Evolutionary conservation across 92 coral and sea anemone species (phyloP), one percentile per base, ranked within the genome.

Genomic region (Virgularia gustaviana): DNA sequence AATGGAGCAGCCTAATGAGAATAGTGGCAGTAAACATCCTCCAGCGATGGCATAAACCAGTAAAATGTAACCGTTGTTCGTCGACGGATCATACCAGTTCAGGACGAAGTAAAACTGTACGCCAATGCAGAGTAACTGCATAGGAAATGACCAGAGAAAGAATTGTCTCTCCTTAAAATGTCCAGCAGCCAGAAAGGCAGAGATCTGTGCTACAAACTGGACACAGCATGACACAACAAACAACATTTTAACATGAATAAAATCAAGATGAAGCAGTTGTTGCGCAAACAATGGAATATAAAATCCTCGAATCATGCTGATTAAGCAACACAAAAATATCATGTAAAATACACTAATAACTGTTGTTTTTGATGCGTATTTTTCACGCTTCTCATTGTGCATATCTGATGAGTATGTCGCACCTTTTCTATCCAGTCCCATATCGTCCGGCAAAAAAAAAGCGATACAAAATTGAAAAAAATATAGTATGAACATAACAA

Each of bases 221-320:
- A 68, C 29, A 0, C 47, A 30, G 16, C 60, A 68, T 30, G 60
- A 49, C 1, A 61, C 38, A 4, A 68, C 18, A 20, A 68, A 68
- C 6, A 68, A 61, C 23, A 68, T 20, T 12, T 68, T 68, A 18
- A 68, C 61, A 24, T 68, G 59, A 5, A 68, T 23, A 32, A 68
- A 68, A 9, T 31, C 60, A 22, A 68, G 35, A 24, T 68, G 75
- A 33, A 68, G 51, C 6, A 31, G 75, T 47, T 68, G 60, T 30
- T 49, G 61, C 1, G 75, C 75, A 8, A 68, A 9, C 37, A 68
- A 33, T 1, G 75, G 75, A 7, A 61, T 68, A 27, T 68, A 68
- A 33, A 68, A 68, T 35, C 60, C 35, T 32, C 47, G 60, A 0
- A 35, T 68, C 8, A 61, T 31, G 32, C 44, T 39, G 44, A 28